Percentiles rank a stretch among this genome's conserved stretches.
Conservation (phyloP, 1,140 invertebrate genomes). For the Glomeris maerens region DNA sequence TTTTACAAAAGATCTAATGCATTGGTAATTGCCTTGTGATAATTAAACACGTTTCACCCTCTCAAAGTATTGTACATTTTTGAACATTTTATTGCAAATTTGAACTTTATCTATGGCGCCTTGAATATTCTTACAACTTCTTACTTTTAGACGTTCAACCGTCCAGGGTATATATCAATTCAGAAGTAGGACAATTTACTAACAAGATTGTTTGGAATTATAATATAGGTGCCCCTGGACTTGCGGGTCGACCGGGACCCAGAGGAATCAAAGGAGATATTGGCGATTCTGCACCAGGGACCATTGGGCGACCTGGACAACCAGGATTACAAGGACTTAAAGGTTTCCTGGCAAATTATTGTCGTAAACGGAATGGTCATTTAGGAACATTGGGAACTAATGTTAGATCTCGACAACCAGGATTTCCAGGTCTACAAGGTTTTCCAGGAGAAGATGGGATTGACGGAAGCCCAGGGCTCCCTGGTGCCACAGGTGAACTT, state of each 20-base stretch:
- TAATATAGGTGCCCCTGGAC: conserved; percentile 4
- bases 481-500: conserved; percentile 14
- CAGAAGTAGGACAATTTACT: conserved; percentile 15
- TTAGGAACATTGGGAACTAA: conserved; percentile 23
- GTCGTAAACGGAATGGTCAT: not conserved
- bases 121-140: not conserved
- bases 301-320: conserved; percentile 31
- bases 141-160: conserved; percentile 1
- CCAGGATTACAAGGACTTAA: conserved; percentile 31
- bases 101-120: not conserved
- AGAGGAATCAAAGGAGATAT: conserved; percentile 15
- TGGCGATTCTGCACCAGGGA: conserved; percentile 27
- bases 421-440: conserved; percentile 23
- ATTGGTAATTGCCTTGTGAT: no score
- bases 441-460: not conserved
- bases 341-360: not conserved
- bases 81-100: not conserved
- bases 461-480: conserved; percentile 12
- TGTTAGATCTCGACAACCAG: conserved; percentile 36
- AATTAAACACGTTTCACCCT: no score
- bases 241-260: not conserved
- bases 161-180: conserved; percentile 9
- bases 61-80: no score
- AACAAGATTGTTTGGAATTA: no score
- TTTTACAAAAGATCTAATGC: not conserved